Percentiles rank a stretch among this genome's conserved stretches.
These are phyloP conservation scores for Selene dorsalis DNA, from an alignment of 2,797 vertebrate genomes.

Conservation along the genomic window DNA sequence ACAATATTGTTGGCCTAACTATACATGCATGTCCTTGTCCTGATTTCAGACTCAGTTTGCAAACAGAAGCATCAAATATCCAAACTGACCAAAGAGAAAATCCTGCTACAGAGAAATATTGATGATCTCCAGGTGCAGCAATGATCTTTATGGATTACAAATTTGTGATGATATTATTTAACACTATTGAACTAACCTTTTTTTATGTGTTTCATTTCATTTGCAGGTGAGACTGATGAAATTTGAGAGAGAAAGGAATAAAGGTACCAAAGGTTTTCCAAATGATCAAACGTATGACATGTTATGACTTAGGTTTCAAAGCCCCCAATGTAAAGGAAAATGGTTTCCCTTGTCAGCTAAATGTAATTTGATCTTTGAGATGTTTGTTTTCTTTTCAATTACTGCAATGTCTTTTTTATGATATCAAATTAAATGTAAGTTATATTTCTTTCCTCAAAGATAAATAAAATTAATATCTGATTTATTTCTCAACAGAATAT, in stretches of 20 bases:
- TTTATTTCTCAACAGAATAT: conserved; percentile 75
- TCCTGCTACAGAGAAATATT: conserved; percentile 84
- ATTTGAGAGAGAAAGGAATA: conserved; percentile 85
- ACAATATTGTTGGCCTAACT: neutral
- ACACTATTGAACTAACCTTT: neutral
- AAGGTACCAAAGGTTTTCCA: conserved; percentile 80
- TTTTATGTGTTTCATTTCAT: neutral
- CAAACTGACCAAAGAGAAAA: conserved; percentile 88
- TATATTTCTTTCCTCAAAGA: neutral
- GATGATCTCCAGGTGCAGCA: conserved; percentile 85
- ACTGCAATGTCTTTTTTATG: neutral
- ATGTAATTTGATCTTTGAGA: neutral
- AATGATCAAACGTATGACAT: neutral
- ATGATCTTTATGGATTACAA: neutral
- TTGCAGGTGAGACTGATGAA: conserved; percentile 86
- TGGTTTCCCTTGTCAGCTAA: neutral
- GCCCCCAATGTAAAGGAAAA: too few species aligned
- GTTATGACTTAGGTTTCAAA: neutral
- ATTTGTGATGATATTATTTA: neutral
- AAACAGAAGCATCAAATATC: conserved; percentile 87
- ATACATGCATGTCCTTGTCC: neutral
- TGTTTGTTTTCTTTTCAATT: neutral
- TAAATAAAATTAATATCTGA: conserved; percentile 6
- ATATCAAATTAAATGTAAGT: neutral
- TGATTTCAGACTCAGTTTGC: conserved; percentile 84